A percentile compares a stretch with the other conserved stretches of the same genome.
These are phyloP conservation scores for Scolanthus callimorphus DNA, from an alignment of 92 coral and sea anemone genomes.

Conservation along the genomic window DNA sequence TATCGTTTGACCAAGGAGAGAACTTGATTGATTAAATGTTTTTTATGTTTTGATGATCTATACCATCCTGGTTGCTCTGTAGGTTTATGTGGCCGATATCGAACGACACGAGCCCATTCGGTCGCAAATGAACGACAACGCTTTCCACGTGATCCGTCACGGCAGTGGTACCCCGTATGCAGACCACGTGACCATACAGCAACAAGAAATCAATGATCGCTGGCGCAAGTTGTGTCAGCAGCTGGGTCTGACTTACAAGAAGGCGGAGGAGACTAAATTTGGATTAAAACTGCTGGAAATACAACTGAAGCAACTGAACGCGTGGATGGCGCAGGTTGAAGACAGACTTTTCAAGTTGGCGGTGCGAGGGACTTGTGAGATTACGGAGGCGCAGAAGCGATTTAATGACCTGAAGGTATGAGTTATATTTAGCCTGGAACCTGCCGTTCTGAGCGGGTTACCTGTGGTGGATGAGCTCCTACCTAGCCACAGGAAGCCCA, in stretches of 20 bases:
- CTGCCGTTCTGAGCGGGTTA: too few species aligned
- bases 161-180: constrained; percentile 81
- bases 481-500: too few species aligned
- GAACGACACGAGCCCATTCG: constrained; percentile 88
- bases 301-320: constrained; percentile 83
- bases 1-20: too few species aligned
- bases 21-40: too few species aligned
- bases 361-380: constrained; percentile 60
- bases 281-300: constrained; percentile 85
- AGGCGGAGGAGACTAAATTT: constrained; percentile 95
- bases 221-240: constrained; percentile 98
- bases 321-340: constrained; percentile 92
- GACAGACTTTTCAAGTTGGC: constrained; percentile 51
- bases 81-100: constrained; percentile 94
- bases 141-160: constrained; percentile 80
- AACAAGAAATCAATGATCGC: constrained; percentile 84
- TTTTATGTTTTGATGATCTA: too few species aligned
- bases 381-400: constrained; percentile 68
- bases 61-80: not conserved
- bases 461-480: too few species aligned
- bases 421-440: too few species aligned
- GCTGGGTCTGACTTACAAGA: constrained; percentile 95
- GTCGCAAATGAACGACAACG: constrained; percentile 81
- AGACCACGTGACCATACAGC: constrained; percentile 74
- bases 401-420: constrained; percentile 71